Percentiles rank a stretch among this genome's conserved stretches.
Conservation (phyloP, 2,113 vertebrate species). For the Istiophorus platypterus region DNA sequence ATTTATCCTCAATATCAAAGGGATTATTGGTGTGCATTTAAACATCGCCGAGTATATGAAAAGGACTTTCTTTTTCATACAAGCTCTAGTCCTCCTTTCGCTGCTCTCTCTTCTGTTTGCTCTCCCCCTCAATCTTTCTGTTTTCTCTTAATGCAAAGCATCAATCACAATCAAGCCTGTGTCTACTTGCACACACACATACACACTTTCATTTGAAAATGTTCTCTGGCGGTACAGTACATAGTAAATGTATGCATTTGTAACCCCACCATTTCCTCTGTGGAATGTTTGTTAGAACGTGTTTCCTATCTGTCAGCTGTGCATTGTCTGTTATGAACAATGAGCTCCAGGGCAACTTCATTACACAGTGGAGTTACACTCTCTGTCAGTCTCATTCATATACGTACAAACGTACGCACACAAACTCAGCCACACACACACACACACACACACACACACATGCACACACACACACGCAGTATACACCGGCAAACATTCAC, state of each 20-base stretch:
- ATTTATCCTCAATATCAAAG: slow-evolving; percentile 44
- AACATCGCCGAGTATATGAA: not conserved
- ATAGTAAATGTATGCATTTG: slow-evolving; percentile 33
- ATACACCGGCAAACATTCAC: not conserved
- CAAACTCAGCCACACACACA: not conserved
- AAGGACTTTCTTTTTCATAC: not conserved
- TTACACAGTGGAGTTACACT: not conserved
- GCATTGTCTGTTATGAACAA: slow-evolving; percentile 32
- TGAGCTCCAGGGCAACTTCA: slow-evolving; percentile 28
- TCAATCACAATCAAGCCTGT: slow-evolving; percentile 57
- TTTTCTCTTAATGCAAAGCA: slow-evolving; percentile 58
- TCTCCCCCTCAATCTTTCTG: slow-evolving; percentile 14
- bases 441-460: not conserved
- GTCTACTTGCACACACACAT: slow-evolving; percentile 14
- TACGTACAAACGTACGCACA: no score
- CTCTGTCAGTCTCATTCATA: not conserved
- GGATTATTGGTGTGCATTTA: slow-evolving; percentile 3
- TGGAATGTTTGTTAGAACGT: slow-evolving; percentile 32
- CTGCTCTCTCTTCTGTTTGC: not conserved
- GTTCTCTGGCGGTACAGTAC: slow-evolving; percentile 13
- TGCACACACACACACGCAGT: not conserved
- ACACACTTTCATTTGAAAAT: slow-evolving; percentile 34
- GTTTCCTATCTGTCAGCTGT: slow-evolving; percentile 24
- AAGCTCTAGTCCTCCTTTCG: not conserved
- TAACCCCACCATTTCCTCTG: slow-evolving; percentile 36